A percentile compares a stretch with the other conserved stretches of the same genome.
These are phyloP conservation scores for Chloroceryle inda DNA, from an alignment of 2,797 vertebrate genomes.

Conservation along the genomic window DNA sequence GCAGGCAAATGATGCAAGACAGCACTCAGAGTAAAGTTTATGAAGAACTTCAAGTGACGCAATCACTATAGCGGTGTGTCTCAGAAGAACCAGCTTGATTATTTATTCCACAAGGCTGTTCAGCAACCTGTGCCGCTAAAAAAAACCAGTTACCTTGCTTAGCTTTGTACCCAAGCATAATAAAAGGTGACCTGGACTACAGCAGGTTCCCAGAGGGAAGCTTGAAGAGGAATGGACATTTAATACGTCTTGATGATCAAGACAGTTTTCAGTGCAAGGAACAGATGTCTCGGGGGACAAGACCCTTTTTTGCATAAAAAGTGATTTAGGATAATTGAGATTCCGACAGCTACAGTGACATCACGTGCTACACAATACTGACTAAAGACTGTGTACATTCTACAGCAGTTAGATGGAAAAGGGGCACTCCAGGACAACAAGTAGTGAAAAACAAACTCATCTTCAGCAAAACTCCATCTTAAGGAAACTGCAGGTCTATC, in stretches of 20 bases:
- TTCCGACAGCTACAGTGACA: not conserved
- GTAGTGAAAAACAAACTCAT: not conserved
- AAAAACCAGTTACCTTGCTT: not conserved
- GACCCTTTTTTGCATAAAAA: not conserved
- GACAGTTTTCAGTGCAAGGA: not conserved
- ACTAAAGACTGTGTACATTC: not conserved
- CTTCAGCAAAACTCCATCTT: slow-evolving; percentile 30
- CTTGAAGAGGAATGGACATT: not conserved
- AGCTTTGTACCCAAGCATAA: not conserved
- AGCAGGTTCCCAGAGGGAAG: not conserved
- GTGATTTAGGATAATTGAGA: not conserved
- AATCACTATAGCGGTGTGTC: not conserved
- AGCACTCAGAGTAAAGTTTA: not conserved
- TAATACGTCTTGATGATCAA: not conserved
- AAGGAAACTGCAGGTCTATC: slow-evolving; percentile 1
- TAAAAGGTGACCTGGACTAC: not conserved
- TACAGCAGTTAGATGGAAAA: not conserved
- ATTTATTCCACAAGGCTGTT: slow-evolving; percentile 44
- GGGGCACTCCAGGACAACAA: not conserved
- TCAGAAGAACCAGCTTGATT: not conserved
- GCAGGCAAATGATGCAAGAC: not conserved
- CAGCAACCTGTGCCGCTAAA: not conserved
- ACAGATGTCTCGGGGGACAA: not conserved
- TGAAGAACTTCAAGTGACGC: not conserved
- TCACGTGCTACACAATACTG: not conserved